phyloP scores from a whole-genome alignment of 2,888 invertebrate species.

The Hipparchia semele region DNA sequence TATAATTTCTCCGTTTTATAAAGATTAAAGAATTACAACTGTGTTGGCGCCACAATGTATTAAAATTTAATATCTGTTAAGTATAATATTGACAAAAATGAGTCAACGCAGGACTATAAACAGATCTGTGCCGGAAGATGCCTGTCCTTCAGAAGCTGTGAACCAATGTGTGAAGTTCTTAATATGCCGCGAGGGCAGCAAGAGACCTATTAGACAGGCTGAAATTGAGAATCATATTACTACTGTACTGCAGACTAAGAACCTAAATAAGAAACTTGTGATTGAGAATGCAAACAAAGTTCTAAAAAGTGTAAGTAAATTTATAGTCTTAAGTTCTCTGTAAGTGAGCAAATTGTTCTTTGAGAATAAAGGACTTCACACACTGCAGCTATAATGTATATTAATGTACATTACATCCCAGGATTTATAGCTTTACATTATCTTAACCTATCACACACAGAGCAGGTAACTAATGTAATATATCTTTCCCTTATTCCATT shows the following conservation, averaged over 20 bases:
- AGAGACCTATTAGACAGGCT: conserved; percentile 65
- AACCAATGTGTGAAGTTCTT: conserved; percentile 69
- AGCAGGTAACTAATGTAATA: no score
- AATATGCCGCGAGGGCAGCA: conserved; percentile 68
- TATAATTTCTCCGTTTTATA: no score
- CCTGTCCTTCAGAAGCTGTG: conserved; percentile 48
- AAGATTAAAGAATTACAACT: no score
- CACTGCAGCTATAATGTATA: no score
- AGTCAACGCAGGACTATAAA: conserved; percentile 22
- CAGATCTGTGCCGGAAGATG: neutral
- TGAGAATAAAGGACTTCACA: no score
- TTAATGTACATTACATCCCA: no score
- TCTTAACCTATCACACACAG: no score
- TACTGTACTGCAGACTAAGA: neutral
- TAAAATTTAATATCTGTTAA: no score
- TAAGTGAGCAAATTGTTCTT: neutral
- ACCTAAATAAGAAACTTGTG: conserved; percentile 11
- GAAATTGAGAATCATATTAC: conserved; percentile 65
- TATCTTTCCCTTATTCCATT: no score
- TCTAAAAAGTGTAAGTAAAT: conserved; percentile 16
- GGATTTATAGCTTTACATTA: no score
- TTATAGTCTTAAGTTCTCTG: neutral
- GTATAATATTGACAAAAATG: neutral
- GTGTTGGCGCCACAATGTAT: no score
- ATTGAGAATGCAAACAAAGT: conserved; percentile 17